A percentile compares a stretch with the other conserved stretches of the same genome.
Evolutionary conservation across 2,797 vertebrate genomes (phyloP).

Genomic region (Phrynocephalus guinanensis): DNA sequence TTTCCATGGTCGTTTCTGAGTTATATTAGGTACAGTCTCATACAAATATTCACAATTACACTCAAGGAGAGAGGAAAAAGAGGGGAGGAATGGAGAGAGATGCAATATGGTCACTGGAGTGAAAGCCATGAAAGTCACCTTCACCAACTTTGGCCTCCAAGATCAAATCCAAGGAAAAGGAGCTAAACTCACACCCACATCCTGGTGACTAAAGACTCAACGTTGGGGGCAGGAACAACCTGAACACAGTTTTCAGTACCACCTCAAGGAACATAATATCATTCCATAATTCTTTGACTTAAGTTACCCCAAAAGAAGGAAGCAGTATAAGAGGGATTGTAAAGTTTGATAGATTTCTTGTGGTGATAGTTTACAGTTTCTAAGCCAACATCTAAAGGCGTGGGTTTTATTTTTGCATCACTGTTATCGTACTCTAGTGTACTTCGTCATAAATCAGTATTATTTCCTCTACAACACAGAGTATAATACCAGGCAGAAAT

Average conservation of each 20-base stretch:
- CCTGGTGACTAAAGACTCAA: conserved; percentile 13
- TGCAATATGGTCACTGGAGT: neutral
- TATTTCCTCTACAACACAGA: conserved; percentile 70
- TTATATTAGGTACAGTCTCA: neutral
- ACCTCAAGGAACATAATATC: conserved; percentile 71
- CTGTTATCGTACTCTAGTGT: conserved; percentile 71
- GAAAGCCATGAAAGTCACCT: neutral
- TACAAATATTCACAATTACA: neutral
- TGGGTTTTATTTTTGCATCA: conserved; percentile 70
- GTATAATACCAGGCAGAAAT: conserved; percentile 63
- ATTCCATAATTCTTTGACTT: conserved; percentile 72
- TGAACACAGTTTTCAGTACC: conserved; percentile 53
- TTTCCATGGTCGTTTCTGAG: too few relatives aligned
- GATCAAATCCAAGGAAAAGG: neutral
- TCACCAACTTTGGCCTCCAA: neutral
- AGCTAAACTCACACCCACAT: conserved; percentile 7
- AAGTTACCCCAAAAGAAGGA: conserved; percentile 70
- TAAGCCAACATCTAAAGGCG: conserved; percentile 72
- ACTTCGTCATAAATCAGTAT: conserved; percentile 75
- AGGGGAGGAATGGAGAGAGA: neutral
- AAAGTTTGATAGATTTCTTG: conserved; percentile 75
- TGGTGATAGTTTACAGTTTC: conserved; percentile 73
- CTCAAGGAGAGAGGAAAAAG: neutral
- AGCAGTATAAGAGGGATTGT: conserved; percentile 71
- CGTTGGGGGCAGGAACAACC: conserved; percentile 56